Evolutionary conservation across 2,113 vertebrate species (phyloP).

Genomic region (Chloebia gouldiae): DNA sequence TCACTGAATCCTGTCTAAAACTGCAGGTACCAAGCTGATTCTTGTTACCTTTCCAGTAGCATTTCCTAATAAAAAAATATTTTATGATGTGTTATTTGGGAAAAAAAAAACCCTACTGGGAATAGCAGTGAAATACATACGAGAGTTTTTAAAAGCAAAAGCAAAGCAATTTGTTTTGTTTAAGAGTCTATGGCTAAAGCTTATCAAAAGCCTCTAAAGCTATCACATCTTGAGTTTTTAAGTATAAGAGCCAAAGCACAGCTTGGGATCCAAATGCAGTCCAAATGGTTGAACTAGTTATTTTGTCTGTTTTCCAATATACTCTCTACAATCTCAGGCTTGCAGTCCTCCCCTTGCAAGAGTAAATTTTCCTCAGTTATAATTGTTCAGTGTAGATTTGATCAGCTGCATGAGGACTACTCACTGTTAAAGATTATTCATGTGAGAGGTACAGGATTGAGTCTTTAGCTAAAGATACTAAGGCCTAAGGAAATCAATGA

Average conservation of each 20-base stretch:
- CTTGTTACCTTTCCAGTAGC: background rate
- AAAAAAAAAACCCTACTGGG: background rate
- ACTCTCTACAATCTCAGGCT: background rate
- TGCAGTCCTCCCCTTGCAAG: background rate
- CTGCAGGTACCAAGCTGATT: background rate
- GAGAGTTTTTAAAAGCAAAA: background rate
- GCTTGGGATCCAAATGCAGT: background rate
- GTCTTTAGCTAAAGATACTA: background rate
- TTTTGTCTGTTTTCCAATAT: background rate
- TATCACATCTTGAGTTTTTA: background rate
- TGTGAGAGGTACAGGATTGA: background rate
- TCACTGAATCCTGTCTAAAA: background rate
- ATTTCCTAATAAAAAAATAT: background rate
- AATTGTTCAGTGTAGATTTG: background rate
- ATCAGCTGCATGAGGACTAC: background rate
- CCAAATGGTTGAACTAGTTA: background rate
- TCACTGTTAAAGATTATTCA: background rate
- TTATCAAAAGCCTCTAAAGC: constrained; percentile 28
- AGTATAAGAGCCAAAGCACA: constrained; percentile 2
- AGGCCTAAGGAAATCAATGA: background rate
- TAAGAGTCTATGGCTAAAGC: background rate
- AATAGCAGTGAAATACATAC: background rate
- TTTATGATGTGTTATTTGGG: background rate
- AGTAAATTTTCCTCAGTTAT: background rate
- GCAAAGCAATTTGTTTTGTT: constrained; percentile 14